Evolutionary conservation across 2,888 invertebrate genomes (phyloP), one percentile per base, ranked within the genome.

Genomic region (Gnatocerus cornutus): DNA sequence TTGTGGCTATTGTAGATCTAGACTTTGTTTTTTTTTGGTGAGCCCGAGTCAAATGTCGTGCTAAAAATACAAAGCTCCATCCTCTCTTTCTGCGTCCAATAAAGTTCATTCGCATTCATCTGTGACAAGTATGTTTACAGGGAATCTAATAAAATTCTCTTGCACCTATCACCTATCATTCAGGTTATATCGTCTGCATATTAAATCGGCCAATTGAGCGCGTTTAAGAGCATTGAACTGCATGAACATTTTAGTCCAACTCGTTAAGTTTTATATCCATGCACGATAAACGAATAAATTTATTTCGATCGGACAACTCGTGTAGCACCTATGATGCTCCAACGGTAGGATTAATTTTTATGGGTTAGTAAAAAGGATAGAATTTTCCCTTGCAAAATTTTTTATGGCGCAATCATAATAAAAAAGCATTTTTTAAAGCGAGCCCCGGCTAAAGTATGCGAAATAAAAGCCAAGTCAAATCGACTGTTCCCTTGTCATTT

Each of bases 121-220:
- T 13, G 43, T 56, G 58, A 45, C 46, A 48, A 46, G 43, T 14
- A 43, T 41, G 39, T 52, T 50, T 55, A 46, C 46, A 3, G 6
- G 43, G 48, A 29, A 50, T 29, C 37, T 43, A 56, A 65, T 56
- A 65, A 61, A 48, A 61, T 48, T 48, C 33, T 48, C 16, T 43
- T 30, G 30, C 53, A 41, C 10, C 63, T 41, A 41, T 13, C 50
- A 12, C 30, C 52, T 21, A 9, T 48, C 16, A n/a, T 37, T 13
- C 21, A 21, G 41, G 68, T 52, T 66, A 45, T 55, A 45, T 62
- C 43, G 64, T 50, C 58, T 73, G 69, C 68, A 74, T 73, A 74
- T 73, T 74, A 75, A 75, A 75, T 71, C 71, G 71, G 53, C 64
- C 73, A 74, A 75, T 75, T 75, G 75, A 75, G 74, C 75, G 71